Percentiles rank a stretch among this genome's conserved stretches.
These are phyloP conservation scores for Chroicocephalus ridibundus DNA, from an alignment of 2,113 vertebrate genomes.

Conservation along the genomic window DNA sequence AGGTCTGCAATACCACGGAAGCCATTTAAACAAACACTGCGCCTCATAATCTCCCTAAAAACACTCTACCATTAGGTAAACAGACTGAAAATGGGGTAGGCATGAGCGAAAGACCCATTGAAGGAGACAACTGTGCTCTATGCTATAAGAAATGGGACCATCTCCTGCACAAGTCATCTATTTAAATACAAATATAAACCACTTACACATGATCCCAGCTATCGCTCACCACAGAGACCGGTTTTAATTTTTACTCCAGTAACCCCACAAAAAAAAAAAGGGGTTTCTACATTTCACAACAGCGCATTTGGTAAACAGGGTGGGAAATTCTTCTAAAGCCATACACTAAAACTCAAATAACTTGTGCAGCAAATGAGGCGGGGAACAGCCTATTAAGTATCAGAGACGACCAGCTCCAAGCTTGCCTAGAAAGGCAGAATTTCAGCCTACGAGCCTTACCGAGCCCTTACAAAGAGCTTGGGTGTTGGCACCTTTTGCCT, in stretches of 20 bases:
- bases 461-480: background rate
- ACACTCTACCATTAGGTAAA: accelerated
- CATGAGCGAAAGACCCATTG: background rate
- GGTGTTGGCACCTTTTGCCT: constrained; percentile 27
- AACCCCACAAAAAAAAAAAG: background rate
- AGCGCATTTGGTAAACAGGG: background rate
- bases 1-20: accelerated
- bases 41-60: background rate
- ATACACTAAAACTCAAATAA: background rate
- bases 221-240: accelerated
- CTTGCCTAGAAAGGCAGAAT: background rate
- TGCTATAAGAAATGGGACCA: accelerated
- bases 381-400: background rate
- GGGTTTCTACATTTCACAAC: background rate
- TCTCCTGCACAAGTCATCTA: background rate
- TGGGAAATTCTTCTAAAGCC: background rate
- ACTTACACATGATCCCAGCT: accelerated
- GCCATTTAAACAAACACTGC: accelerated
- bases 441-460: background rate
- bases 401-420: background rate
- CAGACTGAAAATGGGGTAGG: accelerated
- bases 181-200: background rate
- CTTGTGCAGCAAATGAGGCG: background rate
- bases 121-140: accelerated
- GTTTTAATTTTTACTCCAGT: background rate